Evolutionary conservation across 2,113 vertebrate species (phyloP), one percentile per base, ranked within the genome.

Genomic region (Arenaria interpres): DNA sequence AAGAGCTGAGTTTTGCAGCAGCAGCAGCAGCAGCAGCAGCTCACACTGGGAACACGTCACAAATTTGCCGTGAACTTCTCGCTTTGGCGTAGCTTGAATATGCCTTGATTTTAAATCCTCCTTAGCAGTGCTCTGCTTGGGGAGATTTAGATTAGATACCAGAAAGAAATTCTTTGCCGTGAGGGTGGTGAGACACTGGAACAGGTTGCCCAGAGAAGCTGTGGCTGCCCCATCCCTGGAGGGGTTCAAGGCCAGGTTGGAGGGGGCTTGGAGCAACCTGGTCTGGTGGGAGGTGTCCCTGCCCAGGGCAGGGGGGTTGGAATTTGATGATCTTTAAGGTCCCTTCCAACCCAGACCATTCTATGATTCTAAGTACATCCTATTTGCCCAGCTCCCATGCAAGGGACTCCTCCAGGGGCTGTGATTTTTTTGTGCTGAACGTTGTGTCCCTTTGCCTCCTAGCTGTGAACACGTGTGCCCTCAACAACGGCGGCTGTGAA

Each of bases 401-500:
- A 1, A 6, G 59, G 13, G 18, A 0, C 41, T 32, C 7, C 0
- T 0, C 3, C 53, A 0, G 19, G 24, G 10, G 37, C 39, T 15
- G 0, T 1, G 10, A 0, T 14, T 4, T 48, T 15, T 2, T 2
- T 10, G 23, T 63, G 73, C 24, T 21, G 17, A 21, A 4, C 1
- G 0, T 4, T 1, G 10, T 35, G 64, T 67, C 53, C 76, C 18
- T 24, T 88, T 60, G 27, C 43, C 46, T 75, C 4, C 17, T 28
- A 99, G 99, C 98, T 8, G 78, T 99, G 73, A 98, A 97, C 93
- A 98, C 99, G 1, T 99, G 99, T 5, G 71, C 98, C 24, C 67
- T 99, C 81, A 98, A 98, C 93, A 99, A 99, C 1, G 99, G 99
- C 0, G 99, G 99, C 91, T 99, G 99, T 1, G 99, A 99, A 68